A percentile compares a stretch with the other conserved stretches of the same genome.
These are phyloP conservation scores for Linepithema humile DNA, from an alignment of 1,140 invertebrate species.

Conservation along the genomic window DNA sequence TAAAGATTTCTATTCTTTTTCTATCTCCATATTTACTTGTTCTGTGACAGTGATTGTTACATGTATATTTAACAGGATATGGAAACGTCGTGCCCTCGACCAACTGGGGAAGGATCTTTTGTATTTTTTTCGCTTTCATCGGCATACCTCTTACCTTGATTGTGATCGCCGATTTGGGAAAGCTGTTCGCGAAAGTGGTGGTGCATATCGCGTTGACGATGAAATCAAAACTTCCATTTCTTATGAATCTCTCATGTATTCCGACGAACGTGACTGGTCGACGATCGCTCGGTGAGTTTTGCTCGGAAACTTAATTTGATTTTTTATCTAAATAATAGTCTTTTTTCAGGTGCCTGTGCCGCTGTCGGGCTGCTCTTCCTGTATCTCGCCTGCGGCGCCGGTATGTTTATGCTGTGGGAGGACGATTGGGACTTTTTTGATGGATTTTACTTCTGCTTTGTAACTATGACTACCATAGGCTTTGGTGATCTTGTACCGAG, in stretches of 20 bases:
- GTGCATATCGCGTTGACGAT: constrained; percentile 71
- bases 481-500: constrained; percentile 96
- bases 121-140: constrained; percentile 96
- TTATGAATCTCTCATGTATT: constrained; percentile 61
- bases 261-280: constrained; percentile 72
- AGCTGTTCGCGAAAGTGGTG: constrained; percentile 92
- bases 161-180: constrained; percentile 96
- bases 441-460: constrained; percentile 97
- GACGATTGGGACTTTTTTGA: constrained; percentile 96
- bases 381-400: constrained; percentile 91
- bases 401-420: constrained; percentile 91
- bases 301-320: not conserved
- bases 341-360: constrained; percentile 85
- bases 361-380: constrained; percentile 90
- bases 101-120: constrained; percentile 92
- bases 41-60: not conserved
- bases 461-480: constrained; percentile 97
- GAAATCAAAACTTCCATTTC: constrained; percentile 69
- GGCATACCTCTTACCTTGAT: constrained; percentile 97
- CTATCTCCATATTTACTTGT: too few species aligned
- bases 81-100: constrained; percentile 97
- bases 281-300: constrained; percentile 74
- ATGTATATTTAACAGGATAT: constrained; percentile 89
- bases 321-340: not conserved
- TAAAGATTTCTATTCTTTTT: too few species aligned